phyloP scores from a whole-genome alignment of 2,888 invertebrate species.

The Portevinia maculata region DNA sequence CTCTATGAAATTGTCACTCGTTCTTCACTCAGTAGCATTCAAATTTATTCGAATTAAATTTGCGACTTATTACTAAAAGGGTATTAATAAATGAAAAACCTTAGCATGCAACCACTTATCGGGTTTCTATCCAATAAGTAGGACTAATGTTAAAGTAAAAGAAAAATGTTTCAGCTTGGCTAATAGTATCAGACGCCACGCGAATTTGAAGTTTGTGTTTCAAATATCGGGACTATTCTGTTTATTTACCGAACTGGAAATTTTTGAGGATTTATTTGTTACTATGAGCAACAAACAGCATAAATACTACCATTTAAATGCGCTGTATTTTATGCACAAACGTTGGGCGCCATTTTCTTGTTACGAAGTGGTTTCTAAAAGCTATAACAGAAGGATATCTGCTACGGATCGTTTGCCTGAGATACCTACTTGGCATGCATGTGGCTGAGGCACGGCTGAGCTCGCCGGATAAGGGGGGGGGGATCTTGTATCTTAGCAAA shows the following conservation, averaged over 20 bases:
- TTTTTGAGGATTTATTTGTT: no score
- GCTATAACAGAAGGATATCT: no score
- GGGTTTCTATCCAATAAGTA: background rate
- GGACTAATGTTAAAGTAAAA: background rate
- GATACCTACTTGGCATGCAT: no score
- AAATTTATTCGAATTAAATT: background rate
- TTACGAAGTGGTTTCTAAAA: no score
- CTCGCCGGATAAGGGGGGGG: no score
- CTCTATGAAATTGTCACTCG: background rate
- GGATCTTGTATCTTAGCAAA: no score
- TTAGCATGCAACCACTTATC: background rate
- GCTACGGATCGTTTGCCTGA: no score
- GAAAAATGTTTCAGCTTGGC: background rate
- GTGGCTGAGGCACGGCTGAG: no score
- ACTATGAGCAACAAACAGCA: background rate
- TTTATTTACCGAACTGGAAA: no score
- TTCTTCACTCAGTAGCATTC: background rate
- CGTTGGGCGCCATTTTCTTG: slow-evolving; percentile 1
- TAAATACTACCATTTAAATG: background rate
- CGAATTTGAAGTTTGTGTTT: background rate
- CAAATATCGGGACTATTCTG: background rate
- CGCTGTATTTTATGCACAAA: background rate
- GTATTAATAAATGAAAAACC: background rate
- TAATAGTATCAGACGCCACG: background rate
- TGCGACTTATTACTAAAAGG: background rate